These are phyloP conservation scores for Drosophila bocqueti DNA, from an alignment of 1,140 invertebrate genomes.

Conservation along the genomic window DNA sequence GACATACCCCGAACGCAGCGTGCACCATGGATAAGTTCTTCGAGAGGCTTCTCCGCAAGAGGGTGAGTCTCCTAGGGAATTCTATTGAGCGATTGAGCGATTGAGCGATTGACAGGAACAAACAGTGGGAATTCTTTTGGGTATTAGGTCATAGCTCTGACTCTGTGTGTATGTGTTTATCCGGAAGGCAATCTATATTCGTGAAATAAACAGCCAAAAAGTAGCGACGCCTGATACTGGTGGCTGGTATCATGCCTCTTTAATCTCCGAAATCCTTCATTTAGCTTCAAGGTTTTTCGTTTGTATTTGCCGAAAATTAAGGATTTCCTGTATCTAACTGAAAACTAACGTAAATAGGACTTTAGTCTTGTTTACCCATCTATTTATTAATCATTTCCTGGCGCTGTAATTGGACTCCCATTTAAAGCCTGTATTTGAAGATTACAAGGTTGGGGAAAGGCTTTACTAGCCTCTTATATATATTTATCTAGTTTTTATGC, in stretches of 20 bases:
- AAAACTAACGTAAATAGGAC: no score
- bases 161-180: slow-evolving; percentile 9
- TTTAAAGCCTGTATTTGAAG: background rate
- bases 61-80: slow-evolving; percentile 22
- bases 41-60: slow-evolving; percentile 42
- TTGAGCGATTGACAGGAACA: slow-evolving; percentile 11
- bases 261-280: slow-evolving; percentile 16
- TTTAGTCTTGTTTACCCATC: background rate
- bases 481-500: background rate
- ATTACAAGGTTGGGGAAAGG: background rate
- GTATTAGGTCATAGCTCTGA: slow-evolving; percentile 7
- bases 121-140: slow-evolving; percentile 14
- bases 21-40: slow-evolving; percentile 50
- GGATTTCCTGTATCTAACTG: background rate
- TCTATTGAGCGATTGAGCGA: slow-evolving; percentile 8
- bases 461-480: background rate
- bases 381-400: background rate
- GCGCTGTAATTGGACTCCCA: background rate
- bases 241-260: background rate
- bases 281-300: slow-evolving; percentile 9
- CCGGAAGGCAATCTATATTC: slow-evolving; percentile 25
- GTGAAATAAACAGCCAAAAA: slow-evolving; percentile 5
- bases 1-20: background rate
- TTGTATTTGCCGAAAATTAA: background rate
- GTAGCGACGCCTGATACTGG: background rate